Conservation (phyloP, 2,797 vertebrate species). For the Enoplosus armatus region DNA sequence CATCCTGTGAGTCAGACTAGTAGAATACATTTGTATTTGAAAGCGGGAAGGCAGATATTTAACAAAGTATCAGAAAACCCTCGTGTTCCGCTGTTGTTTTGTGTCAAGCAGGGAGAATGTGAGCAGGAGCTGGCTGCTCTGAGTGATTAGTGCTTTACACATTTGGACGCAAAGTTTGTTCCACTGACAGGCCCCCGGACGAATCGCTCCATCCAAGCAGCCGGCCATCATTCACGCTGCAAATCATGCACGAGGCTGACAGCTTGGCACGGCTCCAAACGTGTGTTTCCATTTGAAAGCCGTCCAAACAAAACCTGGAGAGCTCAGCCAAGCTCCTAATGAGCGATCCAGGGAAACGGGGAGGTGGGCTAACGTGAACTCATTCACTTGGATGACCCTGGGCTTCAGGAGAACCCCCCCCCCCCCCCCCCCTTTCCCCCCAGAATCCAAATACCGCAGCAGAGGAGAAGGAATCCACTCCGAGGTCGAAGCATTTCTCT, state of each 20-base stretch:
- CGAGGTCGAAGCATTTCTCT: constrained; percentile 21
- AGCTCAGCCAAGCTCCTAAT: constrained; percentile 77
- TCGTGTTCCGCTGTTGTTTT: constrained; percentile 14
- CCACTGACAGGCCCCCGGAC: constrained; percentile 44
- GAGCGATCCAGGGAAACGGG: constrained; percentile 70
- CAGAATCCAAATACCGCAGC: constrained; percentile 45
- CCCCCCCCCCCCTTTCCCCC: constrained; percentile 6
- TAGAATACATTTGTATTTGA: too few relatives aligned
- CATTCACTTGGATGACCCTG: constrained; percentile 68
- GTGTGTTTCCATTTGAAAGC: constrained; percentile 83
- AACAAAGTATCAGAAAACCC: constrained; percentile 13
- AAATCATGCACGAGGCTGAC: constrained; percentile 73
- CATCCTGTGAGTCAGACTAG: too few relatives aligned
- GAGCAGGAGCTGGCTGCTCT: constrained; percentile 40
- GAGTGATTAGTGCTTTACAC: constrained; percentile 69
- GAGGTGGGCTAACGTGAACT: constrained; percentile 69
- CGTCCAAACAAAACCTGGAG: constrained; percentile 81
- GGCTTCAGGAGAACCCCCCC: constrained; percentile 30
- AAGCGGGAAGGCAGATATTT: background rate
- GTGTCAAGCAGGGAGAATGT: constrained; percentile 31
- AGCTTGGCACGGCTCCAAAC: constrained; percentile 76
- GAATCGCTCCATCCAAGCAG: constrained; percentile 40
- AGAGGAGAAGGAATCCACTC: constrained; percentile 40
- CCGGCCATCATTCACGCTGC: constrained; percentile 71
- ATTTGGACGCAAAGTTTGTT: constrained; percentile 60